Percentiles rank a stretch among this genome's conserved stretches.
phyloP scores from a whole-genome alignment of 2,888 invertebrate genomes.

The Noctua comes region DNA sequence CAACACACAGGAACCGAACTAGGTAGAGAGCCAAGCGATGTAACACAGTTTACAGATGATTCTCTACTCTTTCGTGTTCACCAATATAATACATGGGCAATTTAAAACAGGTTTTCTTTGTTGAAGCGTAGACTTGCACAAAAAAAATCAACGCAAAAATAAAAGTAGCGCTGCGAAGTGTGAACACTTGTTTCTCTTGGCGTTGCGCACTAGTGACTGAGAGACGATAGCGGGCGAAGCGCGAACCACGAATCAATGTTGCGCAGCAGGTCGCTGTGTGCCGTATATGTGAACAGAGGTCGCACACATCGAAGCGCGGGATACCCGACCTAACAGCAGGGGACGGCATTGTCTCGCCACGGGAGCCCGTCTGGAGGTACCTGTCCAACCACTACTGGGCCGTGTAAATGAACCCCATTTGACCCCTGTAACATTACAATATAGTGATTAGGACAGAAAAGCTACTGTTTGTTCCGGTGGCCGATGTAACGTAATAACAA shows the following conservation, averaged over 20 bases:
- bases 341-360: conserved; percentile 76
- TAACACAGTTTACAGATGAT: conserved; percentile 76
- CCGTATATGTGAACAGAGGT: conserved; percentile 70
- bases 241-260: conserved; percentile 89
- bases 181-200: conserved; percentile 84
- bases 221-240: conserved; percentile 78
- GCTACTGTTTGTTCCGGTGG: conserved; percentile 48
- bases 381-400: conserved; percentile 72
- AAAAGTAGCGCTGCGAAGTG: conserved; percentile 78
- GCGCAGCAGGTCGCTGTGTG: conserved; percentile 82
- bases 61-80: conserved; percentile 72
- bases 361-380: conserved; percentile 76
- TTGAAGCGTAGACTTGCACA: conserved; percentile 75
- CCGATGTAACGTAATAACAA: conserved; percentile 30
- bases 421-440: conserved; percentile 69
- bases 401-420: conserved; percentile 78
- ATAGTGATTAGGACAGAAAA: conserved; percentile 47
- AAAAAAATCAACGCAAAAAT: conserved; percentile 86
- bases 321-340: conserved; percentile 68
- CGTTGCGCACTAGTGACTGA: conserved; percentile 90
- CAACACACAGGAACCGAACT: conserved; percentile 87
- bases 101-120: conserved; percentile 83
- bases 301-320: conserved; percentile 75
- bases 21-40: conserved; percentile 78
- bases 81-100: conserved; percentile 75